Percentiles rank a stretch among this genome's conserved stretches.
Evolutionary conservation across 1,140 invertebrate species (phyloP).

Genomic region (Helicoverpa zea): DNA sequence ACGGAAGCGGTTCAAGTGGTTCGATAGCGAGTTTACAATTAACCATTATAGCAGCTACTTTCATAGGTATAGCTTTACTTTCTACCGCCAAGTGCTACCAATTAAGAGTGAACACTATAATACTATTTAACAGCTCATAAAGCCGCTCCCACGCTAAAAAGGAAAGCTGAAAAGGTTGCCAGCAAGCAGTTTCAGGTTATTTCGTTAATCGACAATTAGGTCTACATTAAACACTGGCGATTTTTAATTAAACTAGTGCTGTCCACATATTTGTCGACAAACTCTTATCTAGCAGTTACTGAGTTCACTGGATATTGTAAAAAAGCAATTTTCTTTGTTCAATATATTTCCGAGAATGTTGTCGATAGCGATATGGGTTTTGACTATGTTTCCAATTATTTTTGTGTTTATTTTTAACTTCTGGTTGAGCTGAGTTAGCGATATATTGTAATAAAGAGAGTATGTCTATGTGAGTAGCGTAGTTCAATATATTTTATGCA

Average conservation of each 20-base stretch:
- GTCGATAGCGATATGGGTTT: neutral
- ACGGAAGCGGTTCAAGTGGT: too few species aligned
- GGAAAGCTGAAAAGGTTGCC: slow-evolving; percentile 13
- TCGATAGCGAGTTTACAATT: too few species aligned
- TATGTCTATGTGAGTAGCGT: neutral
- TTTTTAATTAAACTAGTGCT: slow-evolving; percentile 46
- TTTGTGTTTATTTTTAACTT: slow-evolving; percentile 20
- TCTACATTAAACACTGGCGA: slow-evolving; percentile 8
- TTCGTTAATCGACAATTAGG: slow-evolving; percentile 46
- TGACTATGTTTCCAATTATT: slow-evolving; percentile 33
- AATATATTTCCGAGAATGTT: slow-evolving; percentile 10
- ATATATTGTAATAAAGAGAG: neutral
- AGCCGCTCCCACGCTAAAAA: slow-evolving; percentile 22
- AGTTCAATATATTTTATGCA: neutral
- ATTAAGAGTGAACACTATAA: neutral
- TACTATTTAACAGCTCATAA: neutral
- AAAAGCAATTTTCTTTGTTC: slow-evolving; percentile 29
- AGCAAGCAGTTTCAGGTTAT: slow-evolving; percentile 28
- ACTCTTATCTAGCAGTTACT: neutral
- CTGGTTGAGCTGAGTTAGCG: neutral
- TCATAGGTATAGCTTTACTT: neutral
- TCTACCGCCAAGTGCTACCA: neutral
- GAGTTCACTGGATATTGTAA: slow-evolving; percentile 20
- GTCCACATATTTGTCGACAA: slow-evolving; percentile 14
- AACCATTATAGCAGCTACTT: too few species aligned